Percentiles rank a stretch among this genome's conserved stretches.
phyloP scores from a whole-genome alignment of 1,140 invertebrate genomes.

The Dreissena rostriformis region DNA sequence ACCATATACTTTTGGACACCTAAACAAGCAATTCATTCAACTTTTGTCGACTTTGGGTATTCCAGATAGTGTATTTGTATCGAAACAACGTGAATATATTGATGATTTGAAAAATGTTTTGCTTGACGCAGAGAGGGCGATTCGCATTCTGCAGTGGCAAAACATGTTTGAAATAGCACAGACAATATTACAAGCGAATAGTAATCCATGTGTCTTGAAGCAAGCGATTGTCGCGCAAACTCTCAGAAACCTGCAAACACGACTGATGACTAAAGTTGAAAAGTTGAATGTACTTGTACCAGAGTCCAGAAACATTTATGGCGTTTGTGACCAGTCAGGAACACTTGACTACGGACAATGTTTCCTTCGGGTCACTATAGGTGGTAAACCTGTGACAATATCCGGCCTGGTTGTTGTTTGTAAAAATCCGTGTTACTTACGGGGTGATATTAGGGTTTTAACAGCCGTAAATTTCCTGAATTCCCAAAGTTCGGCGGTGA shows the following conservation, averaged over 20 bases:
- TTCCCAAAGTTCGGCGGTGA: neutral
- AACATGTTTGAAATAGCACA: constrained; percentile 22
- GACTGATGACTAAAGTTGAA: constrained; percentile 2
- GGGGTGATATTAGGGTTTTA: constrained; percentile 25
- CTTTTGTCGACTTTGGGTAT: constrained; percentile 51
- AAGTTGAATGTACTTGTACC: constrained; percentile 45
- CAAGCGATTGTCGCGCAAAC: neutral
- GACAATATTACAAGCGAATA: neutral
- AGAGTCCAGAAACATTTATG: constrained; percentile 55
- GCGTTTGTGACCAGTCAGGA: constrained; percentile 48
- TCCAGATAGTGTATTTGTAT: constrained; percentile 20
- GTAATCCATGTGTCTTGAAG: neutral
- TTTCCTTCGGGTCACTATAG: constrained; percentile 42
- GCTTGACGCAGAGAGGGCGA: constrained; percentile 19
- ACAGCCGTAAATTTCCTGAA: constrained; percentile 9
- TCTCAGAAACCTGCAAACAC: constrained; percentile 10
- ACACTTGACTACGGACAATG: constrained; percentile 50
- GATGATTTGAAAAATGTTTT: constrained; percentile 9
- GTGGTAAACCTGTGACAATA: constrained; percentile 34
- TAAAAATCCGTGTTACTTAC: constrained; percentile 37
- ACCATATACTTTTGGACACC: constrained; percentile 51
- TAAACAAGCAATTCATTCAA: constrained; percentile 53
- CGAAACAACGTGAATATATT: constrained; percentile 22
- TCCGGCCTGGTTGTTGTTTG: constrained; percentile 32
- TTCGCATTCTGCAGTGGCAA: constrained; percentile 34